Conservation (phyloP, 2,113 vertebrate species). For the Potamarius usumacintae region DNA sequence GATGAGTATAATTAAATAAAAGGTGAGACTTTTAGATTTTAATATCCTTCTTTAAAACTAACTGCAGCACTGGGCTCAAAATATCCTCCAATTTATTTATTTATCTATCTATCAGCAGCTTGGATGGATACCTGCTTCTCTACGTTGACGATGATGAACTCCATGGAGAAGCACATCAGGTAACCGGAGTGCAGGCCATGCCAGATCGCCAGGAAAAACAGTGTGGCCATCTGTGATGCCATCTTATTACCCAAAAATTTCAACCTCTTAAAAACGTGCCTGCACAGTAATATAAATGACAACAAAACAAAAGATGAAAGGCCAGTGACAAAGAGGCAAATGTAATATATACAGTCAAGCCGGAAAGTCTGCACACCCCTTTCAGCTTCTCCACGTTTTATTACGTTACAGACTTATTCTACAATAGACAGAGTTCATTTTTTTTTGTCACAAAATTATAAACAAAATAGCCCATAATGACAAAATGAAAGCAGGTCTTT, state of each 20-base stretch:
- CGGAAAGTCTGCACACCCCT: no score
- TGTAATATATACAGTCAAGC: not conserved
- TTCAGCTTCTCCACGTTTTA: no score
- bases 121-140: conserved; percentile 82
- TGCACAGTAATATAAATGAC: conserved; percentile 57
- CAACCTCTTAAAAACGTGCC: conserved; percentile 91
- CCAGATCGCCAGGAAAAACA: conserved; percentile 91
- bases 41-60: not conserved
- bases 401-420: no score
- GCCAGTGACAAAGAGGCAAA: not conserved
- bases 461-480: no score
- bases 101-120: no score
- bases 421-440: no score
- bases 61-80: not conserved
- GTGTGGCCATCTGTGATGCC: conserved; percentile 82
- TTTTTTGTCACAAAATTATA: no score
- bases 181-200: conserved; percentile 95
- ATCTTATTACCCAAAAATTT: conserved; percentile 91
- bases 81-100: not conserved
- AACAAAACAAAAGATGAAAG: not conserved
- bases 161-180: conserved; percentile 95
- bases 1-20: not conserved
- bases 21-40: not conserved
- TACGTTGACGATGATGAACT: conserved; percentile 89
- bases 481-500: no score